Base-by-base conservation (phyloP, 2,888 invertebrate species). In the Melanostoma scalare region DNA sequence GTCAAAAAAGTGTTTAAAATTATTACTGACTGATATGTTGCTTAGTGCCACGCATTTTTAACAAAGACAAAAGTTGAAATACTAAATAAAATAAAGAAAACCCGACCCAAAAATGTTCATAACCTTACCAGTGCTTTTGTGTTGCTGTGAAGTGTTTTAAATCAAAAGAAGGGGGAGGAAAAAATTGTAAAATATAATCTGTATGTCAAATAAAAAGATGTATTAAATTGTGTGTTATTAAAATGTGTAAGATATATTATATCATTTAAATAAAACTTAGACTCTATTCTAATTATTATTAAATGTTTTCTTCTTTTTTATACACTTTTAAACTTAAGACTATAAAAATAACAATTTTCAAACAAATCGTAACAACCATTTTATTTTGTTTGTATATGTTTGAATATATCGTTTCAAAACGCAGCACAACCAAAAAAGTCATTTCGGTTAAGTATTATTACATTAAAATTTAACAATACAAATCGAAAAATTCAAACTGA, bases 401-500 rank as follows among this genome's bases (percentile, higher is more conserved):
- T 20, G 20, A 20, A 20, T 20, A 20, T 20, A 20, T 63, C 3
- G 8, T 67, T 61, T 58, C 31, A 4, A 36, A 76, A 55, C 20
- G 20, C 20, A 63, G 63, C 36, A 38, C 8, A 74, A 68, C 40
- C 33, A 33, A 58, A 78, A 63, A 53, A 48, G 36, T 10, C 31
- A 36, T 31, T 76, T 76, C 53, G 35, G 30, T 63, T 58, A 36
- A 50, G 8, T 33, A 44, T 65, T 58, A 35, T 65, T 58, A 72
- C 20, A 55, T 56, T 76, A 76, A 72, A 85, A 74, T 68, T 74
- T 71, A 71, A 75, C 61, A 58, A 63, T 31, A 36, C 53, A 46
- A 63, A 35, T 46, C 5, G 48, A 46, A 36, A 42, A 69, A 65
- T 67, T 46, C 55, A 71, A 84, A 84, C 84, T 79, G 79, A 84